These are phyloP conservation scores for Platorchestia sp. DNA, from an alignment of 1,140 invertebrate species.

Conservation along the genomic window DNA sequence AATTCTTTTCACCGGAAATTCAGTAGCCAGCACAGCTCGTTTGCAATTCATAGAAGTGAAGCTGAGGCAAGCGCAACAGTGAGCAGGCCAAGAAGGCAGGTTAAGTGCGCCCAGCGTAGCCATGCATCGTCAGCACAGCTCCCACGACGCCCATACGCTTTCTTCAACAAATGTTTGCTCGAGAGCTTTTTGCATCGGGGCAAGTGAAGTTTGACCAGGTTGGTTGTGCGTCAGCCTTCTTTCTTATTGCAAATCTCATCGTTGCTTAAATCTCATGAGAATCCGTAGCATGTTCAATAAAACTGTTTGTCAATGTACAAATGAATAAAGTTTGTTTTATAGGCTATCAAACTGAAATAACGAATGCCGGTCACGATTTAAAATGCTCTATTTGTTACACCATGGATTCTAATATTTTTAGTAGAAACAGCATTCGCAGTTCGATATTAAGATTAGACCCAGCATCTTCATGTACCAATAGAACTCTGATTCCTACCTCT, in stretches of 20 bases:
- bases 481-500: slow-evolving; percentile 56
- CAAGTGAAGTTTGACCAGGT: no score
- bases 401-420: background rate
- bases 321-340: background rate
- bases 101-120: background rate
- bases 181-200: background rate
- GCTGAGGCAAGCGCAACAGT: background rate
- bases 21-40: background rate
- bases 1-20: background rate
- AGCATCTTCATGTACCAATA: background rate
- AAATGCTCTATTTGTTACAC: background rate
- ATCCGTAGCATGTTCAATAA: no score
- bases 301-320: background rate
- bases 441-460: background rate
- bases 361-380: background rate
- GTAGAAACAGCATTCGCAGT: background rate
- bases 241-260: slow-evolving; percentile 10
- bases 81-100: background rate
- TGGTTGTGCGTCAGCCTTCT: background rate
- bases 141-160: slow-evolving; percentile 29
- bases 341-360: background rate
- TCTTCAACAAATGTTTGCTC: background rate
- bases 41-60: slow-evolving; percentile 19
- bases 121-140: slow-evolving; percentile 13
- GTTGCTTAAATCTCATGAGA: background rate